phyloP scores from a whole-genome alignment of 2,113 vertebrate species.

The Trichechus manatus region DNA sequence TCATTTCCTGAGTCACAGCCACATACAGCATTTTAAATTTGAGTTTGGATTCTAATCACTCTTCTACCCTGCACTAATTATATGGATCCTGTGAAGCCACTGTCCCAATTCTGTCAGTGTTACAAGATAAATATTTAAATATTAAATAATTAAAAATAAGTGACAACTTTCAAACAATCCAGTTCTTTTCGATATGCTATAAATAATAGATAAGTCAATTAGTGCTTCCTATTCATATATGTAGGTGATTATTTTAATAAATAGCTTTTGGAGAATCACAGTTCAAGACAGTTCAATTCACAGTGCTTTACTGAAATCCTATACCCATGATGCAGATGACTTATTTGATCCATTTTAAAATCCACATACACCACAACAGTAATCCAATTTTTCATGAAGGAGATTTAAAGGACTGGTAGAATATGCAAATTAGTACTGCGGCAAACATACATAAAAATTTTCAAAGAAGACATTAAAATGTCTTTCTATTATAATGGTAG shows the following conservation, averaged over 20 bases:
- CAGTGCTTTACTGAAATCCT: background rate
- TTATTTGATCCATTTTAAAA: conserved; percentile 21
- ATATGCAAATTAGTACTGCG: background rate
- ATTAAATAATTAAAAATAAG: background rate
- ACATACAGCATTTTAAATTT: background rate
- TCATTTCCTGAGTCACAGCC: background rate
- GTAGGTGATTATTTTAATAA: background rate
- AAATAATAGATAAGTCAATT: background rate
- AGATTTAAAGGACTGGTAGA: background rate
- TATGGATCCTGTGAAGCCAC: background rate
- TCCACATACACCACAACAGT: background rate
- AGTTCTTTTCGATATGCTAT: background rate
- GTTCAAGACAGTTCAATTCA: background rate
- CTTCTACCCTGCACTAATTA: background rate
- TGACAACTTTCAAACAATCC: background rate
- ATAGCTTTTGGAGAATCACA: conserved; percentile 4
- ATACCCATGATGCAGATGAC: background rate
- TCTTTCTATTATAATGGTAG: background rate
- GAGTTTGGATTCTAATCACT: background rate
- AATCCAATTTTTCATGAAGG: conserved; percentile 19
- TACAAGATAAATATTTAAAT: background rate
- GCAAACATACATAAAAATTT: background rate
- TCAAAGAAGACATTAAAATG: conserved; percentile 29
- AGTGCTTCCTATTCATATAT: background rate
- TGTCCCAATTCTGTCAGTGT: background rate